Evolutionary conservation across 2,888 invertebrate genomes (phyloP), one percentile per base, ranked within the genome.

Genomic region (Lagria hirta): DNA sequence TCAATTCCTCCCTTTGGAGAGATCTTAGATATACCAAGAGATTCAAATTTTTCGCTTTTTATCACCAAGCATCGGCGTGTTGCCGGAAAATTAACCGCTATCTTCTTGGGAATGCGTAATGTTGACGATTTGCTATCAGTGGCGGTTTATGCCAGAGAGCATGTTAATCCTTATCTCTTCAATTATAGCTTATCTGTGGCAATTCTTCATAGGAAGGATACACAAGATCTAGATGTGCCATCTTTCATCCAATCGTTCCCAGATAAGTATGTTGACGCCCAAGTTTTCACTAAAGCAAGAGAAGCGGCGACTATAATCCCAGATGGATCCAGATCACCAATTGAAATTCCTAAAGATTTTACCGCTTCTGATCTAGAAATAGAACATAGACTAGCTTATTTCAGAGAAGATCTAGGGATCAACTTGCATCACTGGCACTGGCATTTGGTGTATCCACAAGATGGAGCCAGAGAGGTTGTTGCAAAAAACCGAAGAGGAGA

Each of bases 381-480:
- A 1, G 91, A 92, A 60, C 89, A 91, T 67, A 79, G 84, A 3
- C 69, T 88, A 46, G 85, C 88, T 16, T 92, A 91, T 71, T 91
- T 87, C 78, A 80, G 90, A 22, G 91, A 91, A 66, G 91, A 90
- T 68, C 75, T 89, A 47, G 89, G 88, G 51, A 76, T 91, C 56
- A 91, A 91, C 72, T 81, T 88, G 33, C 91, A 91, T 68, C 91
- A 92, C 66, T 92, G 91, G 90, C 90, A 91, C 65, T 91, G 90
- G 91, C 91, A 92, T 69, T 76, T 91, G 54, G 89, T 91, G 2
- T 91, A 90, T 68, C 90, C 90, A 0, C 84, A 84, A 68, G 83
- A 84, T 53, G 80, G 83, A 0, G 71, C 78, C 0, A 55, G 57
- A 26, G 69, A 73, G 22, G 80, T 87, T 22, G 86, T 89, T 3